These are phyloP conservation scores for Odontocerum albicorne DNA, from an alignment of 2,888 invertebrate genomes.

Conservation along the genomic window DNA sequence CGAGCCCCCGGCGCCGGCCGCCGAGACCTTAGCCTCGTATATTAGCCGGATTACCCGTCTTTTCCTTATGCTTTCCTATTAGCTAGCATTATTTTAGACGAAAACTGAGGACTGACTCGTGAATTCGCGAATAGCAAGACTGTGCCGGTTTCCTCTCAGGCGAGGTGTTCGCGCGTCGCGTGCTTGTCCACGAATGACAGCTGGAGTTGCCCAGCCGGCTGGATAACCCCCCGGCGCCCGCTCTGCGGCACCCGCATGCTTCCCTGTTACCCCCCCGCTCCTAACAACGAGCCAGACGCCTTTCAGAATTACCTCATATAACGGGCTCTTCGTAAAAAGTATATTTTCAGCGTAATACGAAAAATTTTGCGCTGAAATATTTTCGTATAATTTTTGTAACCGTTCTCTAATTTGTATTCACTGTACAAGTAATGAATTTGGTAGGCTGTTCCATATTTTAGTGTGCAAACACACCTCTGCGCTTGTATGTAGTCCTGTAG, in stretches of 20 bases:
- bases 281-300: not conserved
- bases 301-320: conserved; percentile 1
- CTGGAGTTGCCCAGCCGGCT: conserved; percentile 25
- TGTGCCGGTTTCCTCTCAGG: conserved; percentile 15
- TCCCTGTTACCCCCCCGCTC: conserved; percentile 13
- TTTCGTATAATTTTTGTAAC: too few species aligned
- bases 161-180: conserved; percentile 29
- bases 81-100: conserved; percentile 1
- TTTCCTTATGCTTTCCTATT: conserved; percentile 8
- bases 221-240: conserved; percentile 19
- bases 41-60: conserved; percentile 9
- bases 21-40: conserved; percentile 12
- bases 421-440: too few species aligned
- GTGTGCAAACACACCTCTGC: conserved; percentile 11
- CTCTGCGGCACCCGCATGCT: conserved; percentile 21
- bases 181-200: conserved; percentile 35
- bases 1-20: conserved; percentile 24
- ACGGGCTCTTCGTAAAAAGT: not conserved
- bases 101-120: not conserved
- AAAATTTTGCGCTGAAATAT: too few species aligned
- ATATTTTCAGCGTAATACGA: too few species aligned
- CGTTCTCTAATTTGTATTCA: too few species aligned
- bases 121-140: conserved; percentile 19
- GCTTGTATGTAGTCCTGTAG: conserved; percentile 17
- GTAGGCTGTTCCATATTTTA: not conserved